Percentiles rank a stretch among this genome's conserved stretches.
Conservation (phyloP, 1,140 invertebrate genomes). For the Carcinoscorpius rotundicauda region DNA sequence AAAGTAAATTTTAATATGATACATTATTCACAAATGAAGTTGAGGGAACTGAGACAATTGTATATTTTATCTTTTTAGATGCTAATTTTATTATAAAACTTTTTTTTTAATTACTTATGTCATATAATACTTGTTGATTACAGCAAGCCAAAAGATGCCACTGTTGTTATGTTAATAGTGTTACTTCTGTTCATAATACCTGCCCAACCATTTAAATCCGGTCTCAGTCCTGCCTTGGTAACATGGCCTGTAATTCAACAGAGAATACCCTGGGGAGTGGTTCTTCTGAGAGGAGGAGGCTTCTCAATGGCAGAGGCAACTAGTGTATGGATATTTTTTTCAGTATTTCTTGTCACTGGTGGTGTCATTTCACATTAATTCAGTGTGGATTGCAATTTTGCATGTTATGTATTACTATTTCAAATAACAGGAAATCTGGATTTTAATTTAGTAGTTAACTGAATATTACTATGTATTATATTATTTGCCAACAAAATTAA, state of each 20-base stretch:
- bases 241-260: conserved; percentile 33
- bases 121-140: conserved; percentile 1
- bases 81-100: too few species aligned
- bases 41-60: too few species aligned
- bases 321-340: conserved; percentile 32
- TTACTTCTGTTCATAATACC: conserved; percentile 68
- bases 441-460: neutral
- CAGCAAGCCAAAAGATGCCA: conserved; percentile 48
- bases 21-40: too few species aligned
- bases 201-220: conserved; percentile 40
- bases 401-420: neutral
- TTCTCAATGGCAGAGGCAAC: conserved; percentile 76
- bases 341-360: neutral
- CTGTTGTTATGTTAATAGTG: conserved; percentile 62
- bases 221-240: conserved; percentile 21
- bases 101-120: conserved; percentile 1
- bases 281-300: conserved; percentile 52
- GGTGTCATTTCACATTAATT: neutral
- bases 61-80: too few species aligned
- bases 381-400: neutral
- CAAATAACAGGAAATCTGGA: neutral
- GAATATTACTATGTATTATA: too few species aligned
- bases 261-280: conserved; percentile 38
- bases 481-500: too few species aligned
- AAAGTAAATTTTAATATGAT: too few species aligned